Evolutionary conservation across 2,797 vertebrate genomes (phyloP).

Genomic region (Anguilla pacifica): DNA sequence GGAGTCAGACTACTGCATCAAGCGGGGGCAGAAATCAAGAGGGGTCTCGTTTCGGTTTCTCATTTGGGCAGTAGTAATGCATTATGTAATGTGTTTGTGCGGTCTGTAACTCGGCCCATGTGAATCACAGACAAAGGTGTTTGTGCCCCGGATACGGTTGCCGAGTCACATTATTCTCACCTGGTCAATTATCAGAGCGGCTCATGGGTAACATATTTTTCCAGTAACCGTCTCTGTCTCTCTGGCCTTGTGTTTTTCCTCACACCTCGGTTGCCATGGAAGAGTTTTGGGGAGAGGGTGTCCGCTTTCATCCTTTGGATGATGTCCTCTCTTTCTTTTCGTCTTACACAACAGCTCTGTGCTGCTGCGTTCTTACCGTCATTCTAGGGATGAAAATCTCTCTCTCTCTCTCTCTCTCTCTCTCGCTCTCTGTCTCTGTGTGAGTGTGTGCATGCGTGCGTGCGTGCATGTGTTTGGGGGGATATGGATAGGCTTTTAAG

Average conservation of each 20-base stretch:
- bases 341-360: neutral
- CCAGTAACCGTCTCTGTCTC: neutral
- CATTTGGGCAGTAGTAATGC: neutral
- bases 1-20: neutral
- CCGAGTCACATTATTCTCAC: neutral
- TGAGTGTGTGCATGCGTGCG: neutral
- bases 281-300: neutral
- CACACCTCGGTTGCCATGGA: neutral
- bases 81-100: slow-evolving; percentile 13
- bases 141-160: neutral
- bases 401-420: too few species aligned
- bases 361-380: neutral
- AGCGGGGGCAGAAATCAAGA: neutral
- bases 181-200: slow-evolving; percentile 15
- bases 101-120: neutral
- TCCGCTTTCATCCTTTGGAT: neutral
- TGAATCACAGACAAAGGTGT: slow-evolving; percentile 22
- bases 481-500: neutral
- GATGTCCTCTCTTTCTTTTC: neutral
- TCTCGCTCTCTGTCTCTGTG: too few species aligned
- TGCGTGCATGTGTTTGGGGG: neutral
- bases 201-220: slow-evolving; percentile 10
- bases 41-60: neutral
- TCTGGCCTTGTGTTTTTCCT: neutral
- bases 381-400: neutral